Evolutionary conservation across 2,888 invertebrate genomes (phyloP).

Genomic region (Malthinus flaveolus): DNA sequence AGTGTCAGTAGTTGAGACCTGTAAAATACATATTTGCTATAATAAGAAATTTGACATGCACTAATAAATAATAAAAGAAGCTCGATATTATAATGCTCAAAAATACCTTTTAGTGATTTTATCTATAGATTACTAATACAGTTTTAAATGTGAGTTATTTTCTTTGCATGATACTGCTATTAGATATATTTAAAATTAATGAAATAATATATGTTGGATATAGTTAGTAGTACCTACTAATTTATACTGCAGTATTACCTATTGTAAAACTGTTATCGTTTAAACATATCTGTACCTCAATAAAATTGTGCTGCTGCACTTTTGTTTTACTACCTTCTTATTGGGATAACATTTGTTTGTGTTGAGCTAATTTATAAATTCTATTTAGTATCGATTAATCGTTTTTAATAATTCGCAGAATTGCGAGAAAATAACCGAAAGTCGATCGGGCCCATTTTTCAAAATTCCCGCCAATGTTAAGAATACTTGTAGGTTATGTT

Average conservation of each 20-base stretch:
- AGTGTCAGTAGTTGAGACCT: too few relatives aligned
- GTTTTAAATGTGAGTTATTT: conserved; percentile 3
- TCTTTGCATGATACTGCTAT: conserved; percentile 26
- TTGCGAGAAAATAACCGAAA: too few relatives aligned
- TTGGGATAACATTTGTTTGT: background rate
- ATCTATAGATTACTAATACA: conserved; percentile 6
- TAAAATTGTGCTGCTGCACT: conserved; percentile 19
- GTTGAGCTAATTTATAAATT: background rate
- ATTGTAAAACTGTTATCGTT: conserved; percentile 39
- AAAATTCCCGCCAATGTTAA: background rate
- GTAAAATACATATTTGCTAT: too few relatives aligned
- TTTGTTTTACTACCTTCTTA: background rate
- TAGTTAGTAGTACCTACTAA: conserved; percentile 24
- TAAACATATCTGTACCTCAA: conserved; percentile 40
- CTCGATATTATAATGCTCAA: conserved; percentile 5
- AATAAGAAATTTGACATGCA: too few relatives aligned
- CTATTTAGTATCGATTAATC: background rate
- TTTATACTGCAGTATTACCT: conserved; percentile 27
- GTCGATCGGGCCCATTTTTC: background rate
- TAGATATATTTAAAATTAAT: conserved; percentile 13
- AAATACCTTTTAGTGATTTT: conserved; percentile 2
- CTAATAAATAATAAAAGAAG: background rate
- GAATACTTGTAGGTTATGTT: background rate
- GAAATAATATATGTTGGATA: conserved; percentile 13
- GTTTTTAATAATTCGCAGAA: background rate